Percentiles rank a stretch among this genome's conserved stretches.
These are phyloP conservation scores for Abramis brama DNA, from an alignment of 2,113 vertebrate genomes.

Conservation along the genomic window DNA sequence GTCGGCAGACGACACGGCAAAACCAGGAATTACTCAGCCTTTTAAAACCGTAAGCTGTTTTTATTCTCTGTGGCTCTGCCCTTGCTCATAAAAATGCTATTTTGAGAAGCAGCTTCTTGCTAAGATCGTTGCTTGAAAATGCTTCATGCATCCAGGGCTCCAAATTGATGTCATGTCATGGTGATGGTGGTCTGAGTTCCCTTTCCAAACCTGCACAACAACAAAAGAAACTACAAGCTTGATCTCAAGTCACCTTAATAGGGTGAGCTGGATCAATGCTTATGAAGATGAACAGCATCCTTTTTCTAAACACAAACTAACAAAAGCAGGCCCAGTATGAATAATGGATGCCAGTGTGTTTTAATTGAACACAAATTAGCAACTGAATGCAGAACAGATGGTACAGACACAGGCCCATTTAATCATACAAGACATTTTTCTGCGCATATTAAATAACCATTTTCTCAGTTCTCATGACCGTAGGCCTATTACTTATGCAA, in stretches of 20 bases:
- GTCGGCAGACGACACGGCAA: slow-evolving; percentile 12
- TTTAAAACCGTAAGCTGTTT: slow-evolving; percentile 44
- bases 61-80: not conserved
- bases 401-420: slow-evolving; percentile 37
- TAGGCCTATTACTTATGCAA: not conserved
- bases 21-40: slow-evolving; percentile 10
- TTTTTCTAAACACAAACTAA: not conserved
- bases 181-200: not conserved
- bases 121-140: not conserved
- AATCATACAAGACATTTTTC: slow-evolving; percentile 32
- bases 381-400: slow-evolving; percentile 58
- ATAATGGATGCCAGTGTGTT: slow-evolving; percentile 57
- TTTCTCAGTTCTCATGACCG: not conserved
- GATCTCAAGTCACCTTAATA: slow-evolving; percentile 17
- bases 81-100: slow-evolving; percentile 15
- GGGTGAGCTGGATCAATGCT: not conserved
- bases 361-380: slow-evolving; percentile 55
- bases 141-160: too few species aligned
- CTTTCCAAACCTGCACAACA: not conserved
- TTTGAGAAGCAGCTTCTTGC: not conserved
- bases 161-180: not conserved
- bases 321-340: slow-evolving; percentile 48
- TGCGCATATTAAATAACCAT: slow-evolving; percentile 16
- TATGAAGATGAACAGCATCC: slow-evolving; percentile 7
- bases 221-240: slow-evolving; percentile 16